These are phyloP conservation scores for Ips nitidus DNA, from an alignment of 1,140 invertebrate species.

Conservation along the genomic window DNA sequence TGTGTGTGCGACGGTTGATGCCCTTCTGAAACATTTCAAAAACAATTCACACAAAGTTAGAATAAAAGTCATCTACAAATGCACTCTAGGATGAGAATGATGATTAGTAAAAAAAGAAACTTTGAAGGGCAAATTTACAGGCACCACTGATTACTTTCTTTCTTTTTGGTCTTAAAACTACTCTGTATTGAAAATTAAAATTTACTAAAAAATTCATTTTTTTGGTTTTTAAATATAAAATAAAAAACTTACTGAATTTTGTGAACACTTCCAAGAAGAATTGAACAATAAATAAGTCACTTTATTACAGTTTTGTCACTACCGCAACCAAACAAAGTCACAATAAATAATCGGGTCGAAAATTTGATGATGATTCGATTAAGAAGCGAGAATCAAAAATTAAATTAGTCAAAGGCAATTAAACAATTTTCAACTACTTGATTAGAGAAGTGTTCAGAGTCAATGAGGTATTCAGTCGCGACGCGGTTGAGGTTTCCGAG, in stretches of 20 bases:
- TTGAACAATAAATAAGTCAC: slow-evolving; percentile 3
- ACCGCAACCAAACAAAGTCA: slow-evolving; percentile 12
- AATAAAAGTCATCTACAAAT: too few species aligned
- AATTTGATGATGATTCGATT: slow-evolving; percentile 23
- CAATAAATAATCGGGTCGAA: slow-evolving; percentile 19
- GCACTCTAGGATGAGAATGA: too few species aligned
- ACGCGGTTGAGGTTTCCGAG: slow-evolving; percentile 25
- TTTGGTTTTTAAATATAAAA: too few species aligned
- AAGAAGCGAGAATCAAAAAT: slow-evolving; percentile 27
- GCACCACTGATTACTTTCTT: too few species aligned
- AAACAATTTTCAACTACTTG: slow-evolving; percentile 44
- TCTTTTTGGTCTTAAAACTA: too few species aligned
- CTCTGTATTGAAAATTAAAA: too few species aligned
- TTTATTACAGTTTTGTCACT: slow-evolving; percentile 8
- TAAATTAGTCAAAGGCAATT: slow-evolving; percentile 46
- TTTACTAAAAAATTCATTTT: too few species aligned
- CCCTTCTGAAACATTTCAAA: too few species aligned
- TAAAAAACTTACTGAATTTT: slow-evolving; percentile 4
- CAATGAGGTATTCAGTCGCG: slow-evolving; percentile 38
- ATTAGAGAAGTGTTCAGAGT: slow-evolving; percentile 42
- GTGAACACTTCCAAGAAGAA: slow-evolving; percentile 11
- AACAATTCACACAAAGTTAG: too few species aligned
- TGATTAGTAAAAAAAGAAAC: too few species aligned
- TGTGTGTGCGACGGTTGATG: too few species aligned
- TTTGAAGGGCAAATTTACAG: too few species aligned